Evolutionary conservation across 2,113 vertebrate species (phyloP), one percentile per base, ranked within the genome.

Genomic region (Tetrax tetrax): DNA sequence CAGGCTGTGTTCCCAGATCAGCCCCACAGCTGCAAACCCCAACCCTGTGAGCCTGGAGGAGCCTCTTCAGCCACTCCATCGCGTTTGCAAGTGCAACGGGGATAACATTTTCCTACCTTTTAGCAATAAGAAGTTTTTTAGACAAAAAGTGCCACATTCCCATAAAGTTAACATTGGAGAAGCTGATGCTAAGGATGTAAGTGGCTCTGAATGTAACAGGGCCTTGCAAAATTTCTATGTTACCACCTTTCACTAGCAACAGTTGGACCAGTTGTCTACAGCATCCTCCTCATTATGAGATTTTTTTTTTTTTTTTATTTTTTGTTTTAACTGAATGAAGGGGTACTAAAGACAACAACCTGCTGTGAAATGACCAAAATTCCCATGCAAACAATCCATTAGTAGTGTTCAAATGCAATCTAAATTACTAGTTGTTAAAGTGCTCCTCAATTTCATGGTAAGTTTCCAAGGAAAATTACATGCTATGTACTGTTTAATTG

Each of bases 381-480:
- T 96, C 95, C 91, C 96, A 97, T 95, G 97, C 97, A 98, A 98
- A 98, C 98, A 98, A 98, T 94, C 95, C 96, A 98, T 98, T 98
- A 98, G 89, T 90, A 96, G 95, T 97, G 96, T 96, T 98, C 96
- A 98, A 97, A 98, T 97, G 97, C 97, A 98, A 97, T 97, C 98
- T 97, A 98, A 98, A 98, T 98, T 97, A 97, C 97, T 93, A 97
- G 97, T 97, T 98, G 97, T 97, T 98, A 97, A 98, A 98, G 86
- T 89, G 96, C 93, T 98, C 94, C 97, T 98, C 98, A 97, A 98
- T 98, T 98, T 97, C 94, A 45, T 93, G 91, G 91, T 98, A 98
- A 98, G 97, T 97, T 98, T 98, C 97, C 97, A 97, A 98, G 95
- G 96, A 98, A 98, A 98, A 98, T 98, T 98, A 98, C 94, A 98